phyloP scores from a whole-genome alignment of 2,113 vertebrate genomes.

The cat (Felis catus) region F.catus_Fca126_mat1.0 CM031418.1:41392501-41393000 shows the following conservation, averaged over 20 bases:
- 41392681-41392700: background rate
- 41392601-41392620: background rate
- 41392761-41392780: background rate
- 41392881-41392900: background rate
- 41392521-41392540: background rate
- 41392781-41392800: background rate
- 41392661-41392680: background rate
- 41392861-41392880: background rate
- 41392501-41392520: background rate
- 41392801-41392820: background rate
- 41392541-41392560: background rate
- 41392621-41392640: background rate
- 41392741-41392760: background rate
- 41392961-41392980: background rate
- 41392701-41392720: background rate
- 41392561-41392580: background rate
- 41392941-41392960: background rate
- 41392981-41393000: background rate
- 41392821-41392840: background rate
- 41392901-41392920: background rate
- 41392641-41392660: background rate
- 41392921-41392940: background rate
- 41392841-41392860: background rate
- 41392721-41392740: background rate
- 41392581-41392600: background rate